These are phyloP conservation scores for Corythoichthys haematopterus DNA, from an alignment of 2,113 vertebrate species.

Conservation along the genomic window DNA sequence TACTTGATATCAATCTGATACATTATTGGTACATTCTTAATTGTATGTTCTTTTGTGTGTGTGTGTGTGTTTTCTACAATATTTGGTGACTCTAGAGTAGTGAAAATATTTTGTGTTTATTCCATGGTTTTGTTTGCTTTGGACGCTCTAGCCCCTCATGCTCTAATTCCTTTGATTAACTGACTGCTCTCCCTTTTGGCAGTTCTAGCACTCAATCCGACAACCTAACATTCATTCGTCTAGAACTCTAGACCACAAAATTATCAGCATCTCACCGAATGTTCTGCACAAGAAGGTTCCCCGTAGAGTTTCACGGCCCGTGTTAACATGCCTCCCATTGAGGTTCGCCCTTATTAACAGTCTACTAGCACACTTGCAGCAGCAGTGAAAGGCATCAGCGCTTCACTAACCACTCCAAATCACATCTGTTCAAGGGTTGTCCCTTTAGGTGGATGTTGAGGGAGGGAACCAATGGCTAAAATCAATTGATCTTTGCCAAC, in stretches of 20 bases:
- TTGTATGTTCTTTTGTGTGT: too few relatives aligned
- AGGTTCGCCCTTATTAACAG: constrained; percentile 35
- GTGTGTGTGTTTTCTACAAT: neutral
- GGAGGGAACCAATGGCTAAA: neutral
- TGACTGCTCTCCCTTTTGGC: constrained; percentile 47
- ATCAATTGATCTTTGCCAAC: neutral
- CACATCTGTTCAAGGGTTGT: constrained; percentile 15
- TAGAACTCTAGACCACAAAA: constrained; percentile 9
- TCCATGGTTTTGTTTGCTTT: constrained; percentile 30
- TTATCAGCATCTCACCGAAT: constrained; percentile 47
- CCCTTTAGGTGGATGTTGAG: neutral
- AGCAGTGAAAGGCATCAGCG: neutral
- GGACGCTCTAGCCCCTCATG: constrained; percentile 48
- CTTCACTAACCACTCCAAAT: constrained; percentile 28
- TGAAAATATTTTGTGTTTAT: constrained; percentile 30
- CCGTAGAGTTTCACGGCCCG: constrained; percentile 34
- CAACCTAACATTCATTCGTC: constrained; percentile 25
- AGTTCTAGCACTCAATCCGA: constrained; percentile 31
- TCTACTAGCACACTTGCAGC: constrained; percentile 14
- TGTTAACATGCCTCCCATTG: constrained; percentile 20
- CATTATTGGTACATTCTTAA: too few relatives aligned
- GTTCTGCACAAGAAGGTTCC: constrained; percentile 30
- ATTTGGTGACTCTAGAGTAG: constrained; percentile 15
- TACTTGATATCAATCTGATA: too few relatives aligned
- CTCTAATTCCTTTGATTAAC: constrained; percentile 66